These are phyloP conservation scores for Chionis minor DNA, from an alignment of 2,113 vertebrate genomes.

Conservation along the genomic window DNA sequence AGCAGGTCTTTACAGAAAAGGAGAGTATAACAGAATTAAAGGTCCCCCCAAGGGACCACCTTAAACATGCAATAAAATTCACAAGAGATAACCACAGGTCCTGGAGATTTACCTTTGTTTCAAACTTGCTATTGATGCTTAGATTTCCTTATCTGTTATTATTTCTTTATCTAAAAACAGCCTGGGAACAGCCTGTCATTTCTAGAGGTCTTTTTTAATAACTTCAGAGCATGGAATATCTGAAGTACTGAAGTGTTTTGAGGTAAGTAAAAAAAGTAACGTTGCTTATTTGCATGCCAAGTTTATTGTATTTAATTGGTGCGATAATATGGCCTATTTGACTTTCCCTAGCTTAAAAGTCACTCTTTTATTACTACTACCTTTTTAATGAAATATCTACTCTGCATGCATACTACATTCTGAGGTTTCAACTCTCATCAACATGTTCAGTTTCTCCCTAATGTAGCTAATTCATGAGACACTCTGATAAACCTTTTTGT, in stretches of 20 bases:
- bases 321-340: not conserved
- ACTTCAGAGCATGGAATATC: not conserved
- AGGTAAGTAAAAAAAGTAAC: not conserved
- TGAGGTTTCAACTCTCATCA: not conserved
- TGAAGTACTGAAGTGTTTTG: not conserved
- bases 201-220: not conserved
- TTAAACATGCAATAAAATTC: not conserved
- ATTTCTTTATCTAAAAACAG: not conserved
- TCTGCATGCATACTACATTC: not conserved
- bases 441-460: not conserved
- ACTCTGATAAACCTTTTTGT: not conserved
- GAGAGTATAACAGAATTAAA: not conserved
- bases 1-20: not conserved
- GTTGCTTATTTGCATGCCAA: not conserved
- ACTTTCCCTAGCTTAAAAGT: not conserved
- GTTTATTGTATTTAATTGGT: not conserved
- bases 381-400: not conserved
- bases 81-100: not conserved
- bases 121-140: not conserved
- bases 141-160: not conserved
- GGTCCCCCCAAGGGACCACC: rapidly evolving
- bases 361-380: not conserved
- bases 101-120: not conserved
- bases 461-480: not conserved
- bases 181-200: not conserved